These are phyloP conservation scores for Drosophila koepferae DNA, from an alignment of 2,888 invertebrate genomes.

Conservation along the genomic window DNA sequence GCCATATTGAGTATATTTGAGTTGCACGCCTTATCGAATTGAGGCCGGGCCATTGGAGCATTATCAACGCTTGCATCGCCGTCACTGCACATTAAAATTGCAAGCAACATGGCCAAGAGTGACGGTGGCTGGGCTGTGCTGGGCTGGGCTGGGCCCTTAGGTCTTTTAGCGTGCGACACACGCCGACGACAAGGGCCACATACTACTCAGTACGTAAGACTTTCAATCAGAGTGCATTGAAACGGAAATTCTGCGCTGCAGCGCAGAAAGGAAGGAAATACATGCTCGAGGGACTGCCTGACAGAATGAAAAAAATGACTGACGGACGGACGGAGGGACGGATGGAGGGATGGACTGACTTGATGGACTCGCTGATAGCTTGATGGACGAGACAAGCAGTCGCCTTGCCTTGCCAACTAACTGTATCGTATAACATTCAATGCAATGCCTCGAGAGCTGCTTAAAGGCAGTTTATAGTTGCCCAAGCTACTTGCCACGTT, in stretches of 20 bases:
- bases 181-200: slow-evolving; percentile 45
- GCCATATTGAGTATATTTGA: slow-evolving; percentile 51
- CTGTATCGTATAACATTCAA: slow-evolving; percentile 56
- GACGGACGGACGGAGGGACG: background rate
- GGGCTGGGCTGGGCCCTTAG: background rate
- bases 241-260: slow-evolving; percentile 79
- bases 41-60: slow-evolving; percentile 48
- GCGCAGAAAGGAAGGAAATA: slow-evolving; percentile 75
- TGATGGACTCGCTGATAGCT: slow-evolving; percentile 25
- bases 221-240: slow-evolving; percentile 78
- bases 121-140: background rate
- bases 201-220: slow-evolving; percentile 59
- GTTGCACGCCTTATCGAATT: slow-evolving; percentile 57
- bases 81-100: slow-evolving; percentile 77
- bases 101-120: slow-evolving; percentile 47
- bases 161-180: slow-evolving; percentile 48
- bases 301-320: slow-evolving; percentile 29
- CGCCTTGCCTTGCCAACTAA: slow-evolving; percentile 40
- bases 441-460: slow-evolving; percentile 24
- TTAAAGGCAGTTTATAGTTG: slow-evolving; percentile 31
- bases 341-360: background rate
- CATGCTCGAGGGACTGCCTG: slow-evolving; percentile 59
- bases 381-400: slow-evolving; percentile 31
- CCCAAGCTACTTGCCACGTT: slow-evolving; percentile 11
- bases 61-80: slow-evolving; percentile 71